These are phyloP conservation scores for Lamellibrachia satsuma DNA, from an alignment of 2,888 invertebrate species.

Conservation along the genomic window DNA sequence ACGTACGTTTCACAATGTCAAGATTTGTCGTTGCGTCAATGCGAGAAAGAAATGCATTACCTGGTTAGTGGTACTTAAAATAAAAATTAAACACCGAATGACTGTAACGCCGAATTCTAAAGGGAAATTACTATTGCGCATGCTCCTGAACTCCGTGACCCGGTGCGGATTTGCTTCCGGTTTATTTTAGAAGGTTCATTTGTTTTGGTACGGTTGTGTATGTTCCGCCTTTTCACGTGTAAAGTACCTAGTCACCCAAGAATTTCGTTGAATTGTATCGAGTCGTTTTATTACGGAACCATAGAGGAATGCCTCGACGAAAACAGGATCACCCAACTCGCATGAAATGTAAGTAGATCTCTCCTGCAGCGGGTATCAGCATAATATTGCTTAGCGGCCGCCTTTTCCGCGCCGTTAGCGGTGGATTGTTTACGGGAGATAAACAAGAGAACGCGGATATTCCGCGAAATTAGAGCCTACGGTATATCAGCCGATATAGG, in stretches of 20 bases:
- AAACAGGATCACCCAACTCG: conserved; percentile 72
- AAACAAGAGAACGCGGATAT: conserved; percentile 17
- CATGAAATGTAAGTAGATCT: conserved; percentile 54
- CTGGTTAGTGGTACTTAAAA: background rate
- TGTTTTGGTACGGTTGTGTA: conserved; percentile 17
- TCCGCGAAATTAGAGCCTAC: background rate
- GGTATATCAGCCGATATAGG: background rate
- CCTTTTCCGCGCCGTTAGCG: background rate
- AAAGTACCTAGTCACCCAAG: background rate
- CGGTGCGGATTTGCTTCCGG: background rate
- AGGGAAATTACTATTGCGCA: conserved; percentile 2
- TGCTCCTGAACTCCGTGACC: conserved; percentile 3
- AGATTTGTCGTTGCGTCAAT: background rate
- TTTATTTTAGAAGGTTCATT: conserved; percentile 17
- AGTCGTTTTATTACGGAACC: background rate
- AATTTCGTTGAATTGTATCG: background rate
- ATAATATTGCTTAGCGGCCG: conserved; percentile 17
- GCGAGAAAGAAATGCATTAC: background rate
- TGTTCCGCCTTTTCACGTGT: conserved; percentile 17
- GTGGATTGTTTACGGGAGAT: conserved; percentile 25
- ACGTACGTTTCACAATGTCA: conserved; percentile 11
- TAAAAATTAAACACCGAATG: background rate
- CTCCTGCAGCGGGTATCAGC: conserved; percentile 3
- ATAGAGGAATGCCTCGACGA: conserved; percentile 55
- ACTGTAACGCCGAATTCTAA: background rate